Evolutionary conservation across 2,888 invertebrate genomes (phyloP), one percentile per base, ranked within the genome.

Genomic region (Cyaniris semiargus): DNA sequence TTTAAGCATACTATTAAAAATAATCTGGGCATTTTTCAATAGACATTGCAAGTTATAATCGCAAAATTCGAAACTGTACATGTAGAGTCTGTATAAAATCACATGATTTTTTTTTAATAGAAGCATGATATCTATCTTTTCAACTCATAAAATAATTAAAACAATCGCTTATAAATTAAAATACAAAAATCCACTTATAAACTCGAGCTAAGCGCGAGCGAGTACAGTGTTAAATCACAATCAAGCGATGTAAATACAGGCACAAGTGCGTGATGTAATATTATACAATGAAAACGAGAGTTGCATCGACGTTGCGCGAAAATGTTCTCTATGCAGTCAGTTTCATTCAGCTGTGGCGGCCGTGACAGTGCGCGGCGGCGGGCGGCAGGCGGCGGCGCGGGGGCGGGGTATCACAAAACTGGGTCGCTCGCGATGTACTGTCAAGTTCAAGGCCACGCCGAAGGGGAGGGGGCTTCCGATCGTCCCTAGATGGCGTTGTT

Each of bases 401-500:
- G 84, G 87, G 85, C 86, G 86, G 85, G 87, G 82, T 82, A 86
- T 80, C 85, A 87, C 88, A 85, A 91, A 92, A 86, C 87, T 93
- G 91, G 93, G 93, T 93, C 93, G 92, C 84, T 86, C 86, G 88
- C 89, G 89, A 86, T 88, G 88, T 85, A 85, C 85, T 88, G 91
- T 92, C 93, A 94, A 93, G 93, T 93, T 94, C 93, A 93, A 93
- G 93, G 93, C 91, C 89, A 91, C 92, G 84, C 85, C 85, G 83
- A 82, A 83, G 84, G 87, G 87, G 80, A 80, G 86, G 85, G 85
- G 87, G 87, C 86, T 84, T 84, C 86, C 84, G 81, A 87, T 87
- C 89, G 89, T 86, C 87, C 88, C 86, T 90, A 93, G 93, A 92
- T 93, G 93, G 93, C 93, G 93, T 88, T 92, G 90, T 84, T 84